Base-by-base conservation (phyloP, 2,113 vertebrate species). In the Vulpes ferrilata region DNA sequence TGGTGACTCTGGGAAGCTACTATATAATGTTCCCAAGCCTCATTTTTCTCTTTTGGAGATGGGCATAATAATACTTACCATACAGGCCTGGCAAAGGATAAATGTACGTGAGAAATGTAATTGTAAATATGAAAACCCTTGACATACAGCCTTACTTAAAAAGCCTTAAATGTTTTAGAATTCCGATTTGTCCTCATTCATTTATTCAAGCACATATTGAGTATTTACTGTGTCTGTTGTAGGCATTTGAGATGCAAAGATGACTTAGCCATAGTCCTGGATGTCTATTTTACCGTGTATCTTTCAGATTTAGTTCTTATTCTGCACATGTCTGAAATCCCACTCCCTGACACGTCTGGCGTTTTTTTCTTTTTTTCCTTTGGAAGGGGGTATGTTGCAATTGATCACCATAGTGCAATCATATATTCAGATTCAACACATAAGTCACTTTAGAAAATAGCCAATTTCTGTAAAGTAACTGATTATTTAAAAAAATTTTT, bases 391-490 rank as follows among this genome's bases (percentile, higher is more conserved):
- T 30, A 53, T 78, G 4, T n/a, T 74, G 2, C 71, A 84, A 90
- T 69, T 22, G 22, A 64, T 48, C 38, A 82, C 60, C 38, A 93
- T 27, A 95, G 12, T 65, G 3, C 32, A 22, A 55, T 76, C 69
- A 55, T 60, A 11, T 35, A 67, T 79, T 86, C 11, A 76, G 3
- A 83, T 82, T 86, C 15, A 96, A 71, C n/a, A 87, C 3, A 53
- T 17, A 20, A 84, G 10, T 93, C 60, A 73, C 32, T 88, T 88
- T 88, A 62, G 71, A 69, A 93, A 92, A 84, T n/a, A 90, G 53
- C 3, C 86, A 30, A 81, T 94, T 96, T 88, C 17, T 88, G 3
- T 59, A 92, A 90, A 95, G 84, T 71, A 96, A 83, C 30, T 62
- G 59, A 88, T 64, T 83, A 92, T 80, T 93, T 74, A 60, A 78